A percentile compares a stretch with the other conserved stretches of the same genome.
Evolutionary conservation across 2,797 vertebrate genomes (phyloP).

Genomic region (Acrocephalus scirpaceus): DNA sequence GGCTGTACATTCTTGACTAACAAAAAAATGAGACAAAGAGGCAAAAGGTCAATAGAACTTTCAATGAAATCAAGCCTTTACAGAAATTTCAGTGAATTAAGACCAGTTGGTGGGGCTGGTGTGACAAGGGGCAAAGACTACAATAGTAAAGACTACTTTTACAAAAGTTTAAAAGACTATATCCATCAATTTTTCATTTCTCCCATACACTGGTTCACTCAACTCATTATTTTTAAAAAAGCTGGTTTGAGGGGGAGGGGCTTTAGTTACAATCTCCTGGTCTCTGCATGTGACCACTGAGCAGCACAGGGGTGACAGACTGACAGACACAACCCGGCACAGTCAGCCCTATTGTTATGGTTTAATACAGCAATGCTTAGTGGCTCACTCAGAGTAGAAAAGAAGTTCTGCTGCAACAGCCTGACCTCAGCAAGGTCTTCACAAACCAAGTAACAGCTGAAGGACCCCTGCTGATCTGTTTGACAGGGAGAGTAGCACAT

Average conservation of each 20-base stretch:
- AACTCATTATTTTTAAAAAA: background rate
- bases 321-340: background rate
- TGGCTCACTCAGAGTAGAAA: background rate
- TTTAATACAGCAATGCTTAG: background rate
- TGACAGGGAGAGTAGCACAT: background rate
- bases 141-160: background rate
- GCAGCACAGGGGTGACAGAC: background rate
- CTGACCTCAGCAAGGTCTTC: background rate
- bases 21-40: background rate
- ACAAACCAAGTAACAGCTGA: background rate
- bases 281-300: background rate
- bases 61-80: background rate
- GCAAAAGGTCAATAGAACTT: background rate
- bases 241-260: background rate
- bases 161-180: background rate
- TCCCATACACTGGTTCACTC: background rate
- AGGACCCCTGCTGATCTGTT: background rate
- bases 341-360: background rate
- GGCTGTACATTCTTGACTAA: background rate
- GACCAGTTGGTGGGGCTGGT: background rate
- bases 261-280: background rate
- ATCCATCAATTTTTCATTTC: background rate
- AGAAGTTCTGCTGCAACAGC: background rate
- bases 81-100: background rate
- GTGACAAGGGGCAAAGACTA: background rate